Conservation (phyloP, 2,888 invertebrate genomes). For the Aplocera efformata region DNA sequence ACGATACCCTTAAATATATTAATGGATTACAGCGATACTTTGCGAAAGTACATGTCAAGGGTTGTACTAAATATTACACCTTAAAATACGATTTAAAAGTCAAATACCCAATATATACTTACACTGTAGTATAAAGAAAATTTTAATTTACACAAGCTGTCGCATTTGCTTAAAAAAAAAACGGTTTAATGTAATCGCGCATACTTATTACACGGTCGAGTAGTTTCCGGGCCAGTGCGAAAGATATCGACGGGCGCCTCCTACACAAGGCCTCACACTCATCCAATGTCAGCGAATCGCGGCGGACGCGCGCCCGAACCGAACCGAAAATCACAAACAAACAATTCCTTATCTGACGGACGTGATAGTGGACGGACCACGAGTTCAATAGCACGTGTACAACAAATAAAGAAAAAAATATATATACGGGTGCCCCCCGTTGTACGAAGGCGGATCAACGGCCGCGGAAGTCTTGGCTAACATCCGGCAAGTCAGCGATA, state of each 20-base stretch:
- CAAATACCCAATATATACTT: too few species aligned
- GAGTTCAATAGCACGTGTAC: constrained; percentile 54
- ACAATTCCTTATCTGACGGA: constrained; percentile 60
- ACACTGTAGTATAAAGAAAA: too few species aligned
- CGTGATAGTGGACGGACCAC: constrained; percentile 38
- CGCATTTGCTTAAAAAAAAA: constrained; percentile 30
- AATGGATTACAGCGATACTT: too few species aligned
- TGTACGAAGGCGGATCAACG: constrained; percentile 47
- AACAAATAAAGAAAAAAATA: constrained; percentile 43
- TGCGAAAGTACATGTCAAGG: too few species aligned
- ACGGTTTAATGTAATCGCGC: constrained; percentile 49
- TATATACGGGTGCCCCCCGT: constrained; percentile 46
- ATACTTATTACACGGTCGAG: constrained; percentile 56
- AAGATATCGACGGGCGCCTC: constrained; percentile 69
- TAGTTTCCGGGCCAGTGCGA: constrained; percentile 55
- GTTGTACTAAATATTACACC: too few species aligned
- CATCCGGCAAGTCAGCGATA: constrained; percentile 44
- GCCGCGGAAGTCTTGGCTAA: constrained; percentile 59
- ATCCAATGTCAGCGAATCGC: constrained; percentile 30
- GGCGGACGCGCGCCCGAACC: constrained; percentile 25
- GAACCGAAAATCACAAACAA: constrained; percentile 59
- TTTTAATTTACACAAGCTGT: too few species aligned
- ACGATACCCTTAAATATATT: too few species aligned
- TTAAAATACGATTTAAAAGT: too few species aligned
- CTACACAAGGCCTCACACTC: constrained; percentile 62